Base-by-base conservation (phyloP, 1,140 invertebrate species). In the Phenacoccus solenopsis region DNA sequence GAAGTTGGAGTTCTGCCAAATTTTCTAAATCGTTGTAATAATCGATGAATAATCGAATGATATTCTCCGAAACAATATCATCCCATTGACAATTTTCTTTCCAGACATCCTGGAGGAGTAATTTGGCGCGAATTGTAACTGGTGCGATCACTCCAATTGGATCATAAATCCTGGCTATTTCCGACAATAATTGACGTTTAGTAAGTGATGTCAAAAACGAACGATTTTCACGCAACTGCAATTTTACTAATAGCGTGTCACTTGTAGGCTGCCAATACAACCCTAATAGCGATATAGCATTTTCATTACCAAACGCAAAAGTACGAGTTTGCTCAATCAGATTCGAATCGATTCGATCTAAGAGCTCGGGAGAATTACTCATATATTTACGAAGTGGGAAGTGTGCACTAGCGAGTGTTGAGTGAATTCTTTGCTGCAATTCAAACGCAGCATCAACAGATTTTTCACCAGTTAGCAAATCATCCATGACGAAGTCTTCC, bases 331-430 rank as follows among this genome's bases (percentile, higher is more conserved):
- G 4, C 9, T 25, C 59, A 64, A 64, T 64, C 20, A 32, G n/a
- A 7, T 12, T 16, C 3, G 67, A 28, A 68, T 30, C 28, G 7
- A 68, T 12, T 7, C 22, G 3, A 28, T 12, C 32, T 3, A 68
- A 21, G 4, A 68, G 10, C n/a, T 68, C 7, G 9, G 67, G n/a
- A 21, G 32, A 67, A 22, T 70, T 70, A 12, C 30, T 64, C 59
- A 71, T 57, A 76, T 75, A 78, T 70, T 68, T 68, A 2, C 67
- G 7, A 9, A 68, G 30, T 1, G 28, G 28, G n/a, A 68, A 68
- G n/a, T 35, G 32, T 30, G 28, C 67, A 30, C 20, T 30, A 2
- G 5, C 27, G 5, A 68, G 67, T 22, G 9, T n/a, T 2, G 28
- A 1, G 20, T 32, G 28, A 12, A 68, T n/a, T 28, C 16, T 13